Percentiles rank a stretch among this genome's conserved stretches.
phyloP scores from a whole-genome alignment of 2,113 vertebrate genomes.

The Anthoscopus minutus region DNA sequence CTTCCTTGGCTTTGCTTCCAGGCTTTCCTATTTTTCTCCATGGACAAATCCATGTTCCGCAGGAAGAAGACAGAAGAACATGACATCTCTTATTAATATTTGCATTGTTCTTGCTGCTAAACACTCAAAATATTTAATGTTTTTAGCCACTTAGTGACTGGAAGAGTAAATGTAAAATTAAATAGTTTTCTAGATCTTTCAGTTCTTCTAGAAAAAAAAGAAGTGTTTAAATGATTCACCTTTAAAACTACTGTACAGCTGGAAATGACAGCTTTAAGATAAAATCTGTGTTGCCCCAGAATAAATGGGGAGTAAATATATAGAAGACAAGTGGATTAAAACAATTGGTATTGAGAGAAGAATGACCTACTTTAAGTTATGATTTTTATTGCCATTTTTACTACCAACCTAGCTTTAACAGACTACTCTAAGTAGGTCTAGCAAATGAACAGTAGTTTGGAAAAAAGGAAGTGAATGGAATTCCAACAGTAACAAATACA shows the following conservation, averaged over 20 bases:
- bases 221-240: neutral
- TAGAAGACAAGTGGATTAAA: neutral
- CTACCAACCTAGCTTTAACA: neutral
- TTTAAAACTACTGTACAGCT: slow-evolving; percentile 35
- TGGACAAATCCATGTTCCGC: neutral
- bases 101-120: neutral
- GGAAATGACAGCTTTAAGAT: neutral
- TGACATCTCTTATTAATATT: neutral
- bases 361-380: neutral
- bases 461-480: slow-evolving; percentile 23
- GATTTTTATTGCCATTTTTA: neutral
- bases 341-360: neutral
- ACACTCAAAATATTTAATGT: neutral
- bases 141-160: slow-evolving; percentile 10
- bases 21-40: neutral
- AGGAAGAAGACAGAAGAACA: neutral
- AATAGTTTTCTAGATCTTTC: neutral
- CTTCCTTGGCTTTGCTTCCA: neutral
- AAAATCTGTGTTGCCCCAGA: neutral
- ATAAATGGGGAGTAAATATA: neutral
- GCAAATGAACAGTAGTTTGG: neutral
- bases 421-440: neutral
- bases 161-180: slow-evolving; percentile 28
- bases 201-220: slow-evolving; percentile 4
- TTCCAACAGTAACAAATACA: slow-evolving; percentile 9